Evolutionary conservation across 2,113 vertebrate species (phyloP), one percentile per base, ranked within the genome.

Genomic region (Poecilia latipinna): DNA sequence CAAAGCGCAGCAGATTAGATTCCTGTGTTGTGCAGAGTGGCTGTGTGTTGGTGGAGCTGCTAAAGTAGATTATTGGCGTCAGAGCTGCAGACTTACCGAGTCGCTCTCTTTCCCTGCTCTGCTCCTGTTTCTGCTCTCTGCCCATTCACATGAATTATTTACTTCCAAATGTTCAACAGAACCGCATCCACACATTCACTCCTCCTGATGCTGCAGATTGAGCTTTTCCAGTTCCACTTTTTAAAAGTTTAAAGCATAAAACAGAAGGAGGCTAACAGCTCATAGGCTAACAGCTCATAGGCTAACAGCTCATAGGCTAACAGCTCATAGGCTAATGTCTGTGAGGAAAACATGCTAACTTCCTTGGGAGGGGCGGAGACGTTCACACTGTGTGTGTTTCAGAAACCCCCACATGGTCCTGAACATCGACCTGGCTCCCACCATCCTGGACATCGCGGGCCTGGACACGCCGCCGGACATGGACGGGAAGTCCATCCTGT

Each of bases 381-480:
- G 0, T 15, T 7, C 1, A 8, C 15, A 65, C 8, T 72, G 74
- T 82, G 39, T 74, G 39, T 77, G 78, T 64, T 8, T 75, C 68
- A 99, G 97, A 86, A 97, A 97, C 88, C 96, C 96, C 71, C 97
- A 98, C 89, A 96, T 99, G 6, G 98, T 99, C 48, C 91, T 99
- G 85, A 99, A 99, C 93, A 97, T 99, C 22, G 98, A 99, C 85
- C 95, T 99, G 1, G 98, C 97, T 32, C 98, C 97, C 51, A 99
- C 98, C 84, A 97, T 99, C 91, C 93, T 99, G 90, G 98, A 99
- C 93, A 99, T 99, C 48, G 98, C 97, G 0, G 97, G 98, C 0
- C 90, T 98, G 76, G 96, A 97, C 90, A 95, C 96, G 74, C 98
- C 98, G 0, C 76, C 96, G 2, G 97, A 99, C 76, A 99, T 99